These are phyloP conservation scores for Microcebus ravelobensis DNA, from an alignment of 2,113 vertebrate species.

Conservation along the genomic window DNA sequence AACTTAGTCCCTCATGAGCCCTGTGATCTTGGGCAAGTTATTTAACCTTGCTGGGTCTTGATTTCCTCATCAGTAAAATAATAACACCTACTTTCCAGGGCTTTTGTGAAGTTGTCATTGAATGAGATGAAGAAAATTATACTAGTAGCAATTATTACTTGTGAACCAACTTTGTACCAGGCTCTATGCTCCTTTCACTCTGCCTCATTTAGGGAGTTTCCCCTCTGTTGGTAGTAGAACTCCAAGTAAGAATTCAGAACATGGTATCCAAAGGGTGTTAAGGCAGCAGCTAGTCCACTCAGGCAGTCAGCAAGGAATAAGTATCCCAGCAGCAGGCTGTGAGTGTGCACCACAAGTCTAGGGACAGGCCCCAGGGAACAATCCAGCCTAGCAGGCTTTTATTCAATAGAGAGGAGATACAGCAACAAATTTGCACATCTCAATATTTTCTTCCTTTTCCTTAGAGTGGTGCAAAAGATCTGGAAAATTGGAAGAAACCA, in stretches of 20 bases:
- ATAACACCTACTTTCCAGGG: neutral
- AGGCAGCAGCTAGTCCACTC: neutral
- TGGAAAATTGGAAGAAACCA: neutral
- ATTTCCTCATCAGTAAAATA: constrained; percentile 23
- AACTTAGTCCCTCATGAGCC: neutral
- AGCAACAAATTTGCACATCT: neutral
- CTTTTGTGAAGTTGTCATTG: neutral
- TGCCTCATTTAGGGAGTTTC: neutral
- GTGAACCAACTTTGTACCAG: neutral
- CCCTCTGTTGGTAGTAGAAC: neutral
- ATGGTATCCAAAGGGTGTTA: neutral
- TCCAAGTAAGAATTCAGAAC: constrained; percentile 34
- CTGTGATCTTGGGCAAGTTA: neutral
- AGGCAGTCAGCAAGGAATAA: neutral
- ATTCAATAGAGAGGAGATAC: neutral
- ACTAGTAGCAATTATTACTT: neutral
- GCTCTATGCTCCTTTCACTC: neutral
- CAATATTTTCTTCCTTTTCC: neutral
- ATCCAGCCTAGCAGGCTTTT: neutral
- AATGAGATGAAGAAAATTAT: constrained; percentile 8
- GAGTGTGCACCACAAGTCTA: neutral
- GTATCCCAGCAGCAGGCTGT: neutral
- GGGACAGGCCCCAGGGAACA: neutral
- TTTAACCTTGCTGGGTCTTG: neutral
- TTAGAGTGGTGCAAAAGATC: neutral